Evolutionary conservation across 2,113 vertebrate genomes (phyloP), one percentile per base, ranked within the genome.

Genomic region (Rafetus swinhoei): DNA sequence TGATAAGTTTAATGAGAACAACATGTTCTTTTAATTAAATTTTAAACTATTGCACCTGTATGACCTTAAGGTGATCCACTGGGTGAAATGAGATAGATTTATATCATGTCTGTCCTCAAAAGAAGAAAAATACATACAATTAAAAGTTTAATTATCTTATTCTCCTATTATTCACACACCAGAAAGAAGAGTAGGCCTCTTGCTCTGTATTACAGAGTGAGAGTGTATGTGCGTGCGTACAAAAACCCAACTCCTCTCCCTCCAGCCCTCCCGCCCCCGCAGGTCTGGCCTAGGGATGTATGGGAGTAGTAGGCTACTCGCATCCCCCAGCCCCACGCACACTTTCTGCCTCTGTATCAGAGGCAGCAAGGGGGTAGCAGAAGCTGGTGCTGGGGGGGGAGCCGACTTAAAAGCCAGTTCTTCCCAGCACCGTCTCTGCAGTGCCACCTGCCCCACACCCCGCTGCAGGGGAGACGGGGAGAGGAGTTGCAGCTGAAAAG

Each of bases 1-100:
- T 50, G 7, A 6, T n/a, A 45, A 90, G 60, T 94, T 57, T 62
- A 84, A 95, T 62, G 88, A 81, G 93, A 94, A 86, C 85, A 96
- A 50, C 53, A 3, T 1, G 50, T 87, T 90, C 89, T 86, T 87
- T 88, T 59, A 82, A 87, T 84, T n/a, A 45, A 50, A 25, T 77
- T 77, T 77, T 77, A 27, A 50, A 77, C 74, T 45, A 50, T 25
- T 14, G 39, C 62, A 95, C 92, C 94, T 91, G 86, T 35, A 50
- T 6, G 72, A 52, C 93, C 90, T 2, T 84, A 89, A 94, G 96
- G 88, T 81, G 90, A 57, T 55, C 88, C 94, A n/a, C 82, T 0
- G 1, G 86, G 83, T 6, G 80, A 84, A n/a, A 54, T 50, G 21
- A 76, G 79, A 62, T 1, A 60, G 60, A 80, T 85, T 56, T 79